A percentile compares a stretch with the other conserved stretches of the same genome.
These are phyloP conservation scores for Casuarius casuarius DNA, from an alignment of 2,113 vertebrate genomes.

Conservation along the genomic window DNA sequence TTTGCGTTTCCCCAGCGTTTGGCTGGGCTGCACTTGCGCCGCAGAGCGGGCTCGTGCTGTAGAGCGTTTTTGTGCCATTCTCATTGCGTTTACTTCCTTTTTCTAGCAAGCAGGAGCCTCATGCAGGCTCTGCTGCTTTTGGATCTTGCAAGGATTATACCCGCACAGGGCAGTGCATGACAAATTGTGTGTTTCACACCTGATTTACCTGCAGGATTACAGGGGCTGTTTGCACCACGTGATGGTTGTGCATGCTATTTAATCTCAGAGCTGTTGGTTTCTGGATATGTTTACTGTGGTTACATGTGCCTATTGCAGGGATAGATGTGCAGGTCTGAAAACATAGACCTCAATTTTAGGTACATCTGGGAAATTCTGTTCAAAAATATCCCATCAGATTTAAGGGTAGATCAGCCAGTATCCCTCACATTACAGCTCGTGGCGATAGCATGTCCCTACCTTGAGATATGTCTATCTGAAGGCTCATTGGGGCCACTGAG, in stretches of 20 bases:
- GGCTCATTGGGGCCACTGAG: background rate
- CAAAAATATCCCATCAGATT: background rate
- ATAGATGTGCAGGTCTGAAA: background rate
- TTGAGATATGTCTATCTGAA: background rate
- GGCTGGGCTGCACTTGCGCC: background rate
- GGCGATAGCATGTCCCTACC: fast-evolving
- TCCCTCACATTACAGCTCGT: background rate
- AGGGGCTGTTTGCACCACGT: background rate
- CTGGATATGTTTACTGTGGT: background rate
- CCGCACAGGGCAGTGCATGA: background rate
- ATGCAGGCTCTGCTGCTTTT: background rate
- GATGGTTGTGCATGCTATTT: background rate
- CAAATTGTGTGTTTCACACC: background rate
- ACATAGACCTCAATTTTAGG: background rate
- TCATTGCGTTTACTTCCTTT: background rate
- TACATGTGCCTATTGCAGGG: background rate
- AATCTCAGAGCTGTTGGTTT: background rate
- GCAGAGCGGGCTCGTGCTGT: background rate
- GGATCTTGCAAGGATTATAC: background rate
- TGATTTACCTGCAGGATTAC: background rate
- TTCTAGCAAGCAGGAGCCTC: background rate
- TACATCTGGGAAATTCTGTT: background rate
- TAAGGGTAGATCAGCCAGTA: background rate
- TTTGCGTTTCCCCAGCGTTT: background rate
- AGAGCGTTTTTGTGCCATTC: background rate